Base-by-base conservation (phyloP, 1,140 invertebrate genomes). In the Neodiprion lecontei region DNA sequence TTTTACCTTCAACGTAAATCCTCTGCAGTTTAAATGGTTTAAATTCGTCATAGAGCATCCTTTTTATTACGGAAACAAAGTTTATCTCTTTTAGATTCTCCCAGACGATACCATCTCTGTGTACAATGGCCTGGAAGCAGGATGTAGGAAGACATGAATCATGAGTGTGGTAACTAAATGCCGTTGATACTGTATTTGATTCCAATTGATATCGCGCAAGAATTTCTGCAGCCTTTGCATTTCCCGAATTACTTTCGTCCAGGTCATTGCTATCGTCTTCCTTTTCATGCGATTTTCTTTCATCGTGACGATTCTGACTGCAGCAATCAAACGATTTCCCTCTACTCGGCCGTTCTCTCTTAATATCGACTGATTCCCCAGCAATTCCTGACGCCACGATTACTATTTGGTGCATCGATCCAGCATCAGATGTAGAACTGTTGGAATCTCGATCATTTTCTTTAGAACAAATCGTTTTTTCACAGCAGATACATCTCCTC, bases 41-140 rank as follows among this genome's bases (percentile, higher is more conserved):
- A 14, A 61, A 14, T 12, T 61, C 53, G 9, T 61, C n/a, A 17
- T 12, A 61, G 11, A 61, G 53, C 3, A 17, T 17, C 53, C 9
- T 61, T 5, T 61, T 61, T 5, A 61, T 61, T 17, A 8, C 53
- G 5, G 53, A 61, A 17, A 61, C 53, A 17, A 61, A 61, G 53
- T 61, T 61, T 12, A 61, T 61, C 53, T 61, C 53, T 61, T 61
- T 61, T 12, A 61, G 53, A 61, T 61, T 61, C 53, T 61, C 53
- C 53, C 53, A 61, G 7, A 17, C 53, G 53, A 61, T 61, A 17
- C n/a, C 5, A 61, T 61, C 53, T 17, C 9, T 12, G 11, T 61
- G 11, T 17, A 61, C 53, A 61, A 61, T 17, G 11, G 53, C 53
- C 53, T 8, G 53, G 11, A 61, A 8, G n/a, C 53, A 17, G 53